Evolutionary conservation across 1,140 invertebrate species (phyloP).

Genomic region (Psilanteris sp.): DNA sequence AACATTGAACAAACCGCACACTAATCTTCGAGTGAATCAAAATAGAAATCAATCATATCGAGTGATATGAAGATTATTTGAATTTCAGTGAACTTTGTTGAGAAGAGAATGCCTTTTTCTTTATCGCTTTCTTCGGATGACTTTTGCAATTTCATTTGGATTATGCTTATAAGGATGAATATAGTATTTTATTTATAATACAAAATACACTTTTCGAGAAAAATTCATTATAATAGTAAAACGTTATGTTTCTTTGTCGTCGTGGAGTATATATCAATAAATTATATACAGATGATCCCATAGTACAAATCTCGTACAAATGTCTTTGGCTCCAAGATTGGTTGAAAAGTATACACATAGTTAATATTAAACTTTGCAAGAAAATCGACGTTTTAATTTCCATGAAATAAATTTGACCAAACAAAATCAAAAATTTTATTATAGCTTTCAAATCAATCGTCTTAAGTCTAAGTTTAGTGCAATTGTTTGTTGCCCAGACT

Average conservation of each 20-base stretch:
- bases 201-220: constrained; percentile 63
- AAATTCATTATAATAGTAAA: constrained; percentile 52
- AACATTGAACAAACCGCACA: constrained; percentile 33
- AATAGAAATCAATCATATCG: constrained; percentile 27
- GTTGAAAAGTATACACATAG: constrained; percentile 36
- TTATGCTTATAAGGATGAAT: constrained; percentile 38
- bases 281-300: constrained; percentile 61
- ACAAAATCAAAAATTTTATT: too few species aligned
- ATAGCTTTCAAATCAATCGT: too few species aligned
- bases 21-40: constrained; percentile 16
- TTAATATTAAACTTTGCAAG: constrained; percentile 24
- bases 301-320: constrained; percentile 62
- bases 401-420: too few species aligned
- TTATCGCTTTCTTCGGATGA: too few species aligned
- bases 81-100: constrained; percentile 9
- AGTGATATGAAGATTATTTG: constrained; percentile 51
- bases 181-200: constrained; percentile 56
- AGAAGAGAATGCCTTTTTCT: background rate
- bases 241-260: constrained; percentile 63
- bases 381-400: constrained; percentile 33
- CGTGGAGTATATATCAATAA: constrained; percentile 57
- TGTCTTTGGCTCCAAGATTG: constrained; percentile 53
- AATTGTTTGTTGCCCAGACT: too few species aligned
- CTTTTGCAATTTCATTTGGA: constrained; percentile 9
- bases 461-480: too few species aligned